Evolutionary conservation across 2,888 invertebrate species (phyloP), one percentile per base, ranked within the genome.

Genomic region (Drosophila mettleri): DNA sequence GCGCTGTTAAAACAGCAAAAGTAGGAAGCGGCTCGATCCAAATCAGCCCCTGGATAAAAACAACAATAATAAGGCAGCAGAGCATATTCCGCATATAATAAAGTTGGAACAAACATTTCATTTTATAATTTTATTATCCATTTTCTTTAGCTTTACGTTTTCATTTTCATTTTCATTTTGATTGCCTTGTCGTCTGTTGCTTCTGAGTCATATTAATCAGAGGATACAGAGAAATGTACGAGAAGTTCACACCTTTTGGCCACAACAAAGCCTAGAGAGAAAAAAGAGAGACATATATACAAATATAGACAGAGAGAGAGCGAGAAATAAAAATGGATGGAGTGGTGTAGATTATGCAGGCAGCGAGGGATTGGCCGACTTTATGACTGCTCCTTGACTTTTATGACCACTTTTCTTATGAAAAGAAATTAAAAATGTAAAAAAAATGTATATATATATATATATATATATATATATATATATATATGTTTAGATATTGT

Each of bases 241-340:
- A 68, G 70, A 79, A 78, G 64, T 87, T 84, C 79, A 84, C 83
- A 84, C 83, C 83, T 84, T 86, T 84, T 81, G 82, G 85, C 79
- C 83, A 81, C 81, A 83, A 81, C 78, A 84, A 63, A 43, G 53
- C 66, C 18, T 10, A 63, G n/a, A 36, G 1, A 3, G 9, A 16
- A 36, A 9, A 2, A 3, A 38, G 38, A 1, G 10, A 3, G 55
- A 38, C 27, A 8, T 12, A 2, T 12, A n/a, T 14, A n/a, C n/a
- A n/a, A 18, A n/a, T 22, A 22, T 4, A 14, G 16, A 8, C n/a
- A n/a, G 54, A 34, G 36, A 24, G 36, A 2, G 14, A 48, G 24
- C 20, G 10, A 27, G 61, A 51, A 22, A 60, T 33, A 46, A 45
- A 27, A 8, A 31, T 14, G 45, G 36, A 18, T 27, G 43, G 31